Base-by-base conservation (phyloP, 2,888 invertebrate species). In the Rhodophaea formosa region DNA sequence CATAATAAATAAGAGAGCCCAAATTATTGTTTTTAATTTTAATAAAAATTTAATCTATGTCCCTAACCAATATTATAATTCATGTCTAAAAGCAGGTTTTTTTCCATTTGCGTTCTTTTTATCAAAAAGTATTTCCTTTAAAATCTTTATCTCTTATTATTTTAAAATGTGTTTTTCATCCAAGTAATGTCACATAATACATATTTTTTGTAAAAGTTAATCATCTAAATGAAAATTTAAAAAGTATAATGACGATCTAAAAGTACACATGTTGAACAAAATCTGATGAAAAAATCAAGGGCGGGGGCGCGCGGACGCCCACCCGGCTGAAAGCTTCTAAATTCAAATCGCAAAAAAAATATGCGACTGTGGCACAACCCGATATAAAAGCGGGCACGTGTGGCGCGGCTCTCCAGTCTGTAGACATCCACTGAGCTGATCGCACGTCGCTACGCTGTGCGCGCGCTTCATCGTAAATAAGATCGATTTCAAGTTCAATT, bases 311-410 rank as follows among this genome's bases (percentile, higher is more conserved):
- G 73, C 78, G 68, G 71, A 77, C 80, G 80, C 81, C 83, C 86
- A 86, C 85, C 83, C 84, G 80, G 84, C 88, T 88, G 88, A 88
- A 89, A 90, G 88, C 88, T 88, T 86, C 88, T 86, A 88, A 89
- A 89, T 86, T 88, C 82, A 76, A 85, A 86, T 84, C 80, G 87
- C 88, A 80, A 87, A 91, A 88, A 86, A 43, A 61, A 89, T 85
- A 80, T 81, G 85, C 87, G 82, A 84, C 76, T 78, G 83, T 79
- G 73, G 82, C 79, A 82, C 35, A 80, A 80, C 75, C 71, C 74
- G 77, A 71, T 88, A 88, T 90, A 90, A 90, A 83, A 76, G 66
- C 67, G 70, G 80, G 84, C 88, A 89, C 89, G 88, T 89, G 89
- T 76, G 71, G 69, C 74, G 68, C 71, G 67, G 74, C 75, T 80